phyloP scores from a whole-genome alignment of 2,797 vertebrate genomes.

The Catostomus latipinnis region DNA sequence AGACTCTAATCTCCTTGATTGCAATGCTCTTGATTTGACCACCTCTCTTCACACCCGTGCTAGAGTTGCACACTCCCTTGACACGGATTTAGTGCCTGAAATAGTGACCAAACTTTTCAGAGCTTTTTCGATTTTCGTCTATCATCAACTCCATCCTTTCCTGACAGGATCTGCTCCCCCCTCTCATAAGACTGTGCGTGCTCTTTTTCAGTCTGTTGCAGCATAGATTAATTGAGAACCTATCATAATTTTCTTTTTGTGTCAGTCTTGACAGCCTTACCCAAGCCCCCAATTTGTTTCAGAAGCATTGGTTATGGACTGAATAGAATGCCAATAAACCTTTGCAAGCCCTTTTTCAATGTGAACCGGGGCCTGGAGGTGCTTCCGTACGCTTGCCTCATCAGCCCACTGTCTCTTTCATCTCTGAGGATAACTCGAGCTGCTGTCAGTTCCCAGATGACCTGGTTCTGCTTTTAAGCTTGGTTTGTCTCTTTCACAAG shows the following conservation, averaged over 20 bases:
- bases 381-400: slow-evolving; percentile 31
- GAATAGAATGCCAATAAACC: slow-evolving; percentile 39
- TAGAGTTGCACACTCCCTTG: slow-evolving; percentile 9
- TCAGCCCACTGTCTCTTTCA: slow-evolving; percentile 43
- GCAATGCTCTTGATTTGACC: slow-evolving; percentile 4
- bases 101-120: slow-evolving; percentile 35
- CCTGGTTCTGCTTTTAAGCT: slow-evolving; percentile 41
- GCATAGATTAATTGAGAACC: slow-evolving; percentile 48
- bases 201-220: slow-evolving; percentile 2
- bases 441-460: slow-evolving; percentile 41
- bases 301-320: not conserved
- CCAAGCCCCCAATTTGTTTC: not conserved
- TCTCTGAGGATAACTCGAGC: slow-evolving; percentile 47
- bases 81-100: slow-evolving; percentile 20
- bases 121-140: slow-evolving; percentile 15
- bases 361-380: not conserved
- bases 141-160: slow-evolving; percentile 32
- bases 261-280: slow-evolving; percentile 31
- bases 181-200: slow-evolving; percentile 1
- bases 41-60: slow-evolving; percentile 1
- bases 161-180: slow-evolving; percentile 41
- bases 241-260: slow-evolving; percentile 46
- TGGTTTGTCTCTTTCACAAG: slow-evolving; percentile 26
- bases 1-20: slow-evolving; percentile 5
- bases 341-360: not conserved